These are phyloP conservation scores for Agrochola circellaris DNA, from an alignment of 2,888 invertebrate species.

Conservation along the genomic window DNA sequence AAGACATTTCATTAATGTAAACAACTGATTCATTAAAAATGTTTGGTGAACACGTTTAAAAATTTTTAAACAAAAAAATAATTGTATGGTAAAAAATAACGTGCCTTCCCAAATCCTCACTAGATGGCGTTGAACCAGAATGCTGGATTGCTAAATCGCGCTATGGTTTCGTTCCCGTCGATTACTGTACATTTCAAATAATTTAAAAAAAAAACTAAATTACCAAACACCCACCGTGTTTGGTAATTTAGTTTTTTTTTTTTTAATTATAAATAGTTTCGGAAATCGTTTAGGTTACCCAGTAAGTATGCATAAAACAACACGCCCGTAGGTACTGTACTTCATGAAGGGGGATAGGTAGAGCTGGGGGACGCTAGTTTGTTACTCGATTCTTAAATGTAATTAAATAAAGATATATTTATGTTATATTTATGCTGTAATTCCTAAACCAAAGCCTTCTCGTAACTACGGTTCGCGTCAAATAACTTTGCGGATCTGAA, in stretches of 20 bases:
- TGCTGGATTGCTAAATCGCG: neutral
- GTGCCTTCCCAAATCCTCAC: neutral
- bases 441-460: neutral
- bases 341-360: too few species aligned
- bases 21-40: too few species aligned
- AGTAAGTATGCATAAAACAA: too few species aligned
- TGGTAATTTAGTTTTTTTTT: too few species aligned
- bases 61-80: too few species aligned
- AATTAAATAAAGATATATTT: neutral
- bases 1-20: neutral
- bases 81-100: neutral
- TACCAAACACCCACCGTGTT: too few species aligned
- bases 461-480: neutral
- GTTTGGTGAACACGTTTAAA: neutral
- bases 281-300: neutral
- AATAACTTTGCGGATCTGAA: too few species aligned
- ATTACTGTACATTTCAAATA: neutral
- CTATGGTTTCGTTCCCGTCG: neutral
- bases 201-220: too few species aligned
- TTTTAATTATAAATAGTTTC: too few species aligned
- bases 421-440: neutral
- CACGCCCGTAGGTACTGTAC: too few species aligned
- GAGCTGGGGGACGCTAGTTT: neutral
- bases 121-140: slow-evolving; percentile 34
- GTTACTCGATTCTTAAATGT: neutral